Conservation (phyloP, 2,113 vertebrate species). For the Scomber colias region DNA sequence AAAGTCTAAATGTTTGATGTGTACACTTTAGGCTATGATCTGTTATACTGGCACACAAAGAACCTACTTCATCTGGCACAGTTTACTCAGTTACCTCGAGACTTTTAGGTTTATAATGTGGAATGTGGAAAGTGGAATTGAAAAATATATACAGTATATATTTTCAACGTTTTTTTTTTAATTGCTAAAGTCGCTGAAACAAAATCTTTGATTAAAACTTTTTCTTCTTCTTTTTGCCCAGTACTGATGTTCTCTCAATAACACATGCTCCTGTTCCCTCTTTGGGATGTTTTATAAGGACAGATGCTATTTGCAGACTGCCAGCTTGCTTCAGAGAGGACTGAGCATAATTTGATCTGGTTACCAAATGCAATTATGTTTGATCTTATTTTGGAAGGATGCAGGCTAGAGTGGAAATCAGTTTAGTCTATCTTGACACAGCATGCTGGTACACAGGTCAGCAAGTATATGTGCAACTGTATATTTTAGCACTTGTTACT, state of each 20-base stretch:
- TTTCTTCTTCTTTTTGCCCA: no score
- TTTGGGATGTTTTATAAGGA: neutral
- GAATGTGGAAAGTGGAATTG: no score
- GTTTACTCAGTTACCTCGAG: no score
- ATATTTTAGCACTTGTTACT: neutral
- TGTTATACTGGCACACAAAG: neutral
- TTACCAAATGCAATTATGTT: conserved; percentile 24
- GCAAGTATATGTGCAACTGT: neutral
- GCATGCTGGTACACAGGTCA: neutral
- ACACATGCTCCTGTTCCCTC: neutral
- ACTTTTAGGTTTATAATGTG: no score
- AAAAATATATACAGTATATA: no score
- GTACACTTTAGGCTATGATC: neutral
- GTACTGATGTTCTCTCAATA: neutral
- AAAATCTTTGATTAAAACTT: no score
- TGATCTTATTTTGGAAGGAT: conserved; percentile 35
- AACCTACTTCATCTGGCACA: neutral
- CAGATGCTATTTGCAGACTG: conserved; percentile 32
- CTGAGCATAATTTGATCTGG: conserved; percentile 26
- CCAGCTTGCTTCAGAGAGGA: conserved; percentile 16
- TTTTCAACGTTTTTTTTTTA: no score
- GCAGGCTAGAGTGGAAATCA: conserved; percentile 2
- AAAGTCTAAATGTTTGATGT: neutral
- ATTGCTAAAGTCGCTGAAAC: no score
- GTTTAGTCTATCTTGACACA: conserved; percentile 2